phyloP scores from a whole-genome alignment of 1,140 invertebrate genomes.

The Caenorhabditis brenneri region DNA sequence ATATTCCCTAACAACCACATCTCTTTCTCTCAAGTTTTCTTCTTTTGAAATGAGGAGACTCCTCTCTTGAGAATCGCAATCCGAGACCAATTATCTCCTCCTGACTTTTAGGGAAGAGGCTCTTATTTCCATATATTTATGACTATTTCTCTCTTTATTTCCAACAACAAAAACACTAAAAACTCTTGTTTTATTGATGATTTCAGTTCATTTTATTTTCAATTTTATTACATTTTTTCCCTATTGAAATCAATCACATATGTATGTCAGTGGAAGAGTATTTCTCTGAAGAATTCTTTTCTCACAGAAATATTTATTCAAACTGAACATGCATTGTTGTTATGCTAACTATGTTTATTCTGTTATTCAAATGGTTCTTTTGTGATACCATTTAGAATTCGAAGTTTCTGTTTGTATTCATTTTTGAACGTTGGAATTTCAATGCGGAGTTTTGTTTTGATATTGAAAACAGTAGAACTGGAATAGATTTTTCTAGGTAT shows the following conservation, averaged over 20 bases:
- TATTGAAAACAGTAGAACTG: no score
- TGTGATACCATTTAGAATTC: no score
- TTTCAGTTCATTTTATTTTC: background rate
- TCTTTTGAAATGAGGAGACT: background rate
- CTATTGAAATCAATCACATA: background rate
- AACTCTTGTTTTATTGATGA: background rate
- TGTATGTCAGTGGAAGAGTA: no score
- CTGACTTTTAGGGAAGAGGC: slow-evolving; percentile 37
- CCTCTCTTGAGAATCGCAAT: background rate
- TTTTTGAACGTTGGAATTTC: no score
- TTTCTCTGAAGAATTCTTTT: background rate
- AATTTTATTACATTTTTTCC: background rate
- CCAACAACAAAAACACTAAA: background rate
- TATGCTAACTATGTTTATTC: no score
- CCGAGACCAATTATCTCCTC: slow-evolving; percentile 25
- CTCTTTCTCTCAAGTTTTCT: background rate
- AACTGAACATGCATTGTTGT: background rate
- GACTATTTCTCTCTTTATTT: background rate
- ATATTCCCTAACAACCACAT: background rate
- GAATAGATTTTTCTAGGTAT: no score
- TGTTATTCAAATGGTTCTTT: no score
- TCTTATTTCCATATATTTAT: background rate
- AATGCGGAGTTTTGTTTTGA: no score
- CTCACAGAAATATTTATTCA: background rate
- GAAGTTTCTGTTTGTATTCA: no score